phyloP scores from a whole-genome alignment of 2,888 invertebrate species.

The Chymomyza amoena region DNA sequence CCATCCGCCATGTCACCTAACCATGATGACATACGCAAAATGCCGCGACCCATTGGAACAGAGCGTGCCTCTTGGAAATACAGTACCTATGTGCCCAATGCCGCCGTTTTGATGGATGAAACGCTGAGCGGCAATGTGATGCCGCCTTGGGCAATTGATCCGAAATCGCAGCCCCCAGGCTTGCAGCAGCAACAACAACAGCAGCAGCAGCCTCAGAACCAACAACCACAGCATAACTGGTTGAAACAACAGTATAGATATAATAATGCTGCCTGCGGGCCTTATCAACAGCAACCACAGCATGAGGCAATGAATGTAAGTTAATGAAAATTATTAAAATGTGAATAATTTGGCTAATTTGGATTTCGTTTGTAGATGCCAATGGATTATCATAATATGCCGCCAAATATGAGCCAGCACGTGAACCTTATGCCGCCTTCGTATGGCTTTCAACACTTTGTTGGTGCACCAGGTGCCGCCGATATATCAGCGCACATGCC shows the following conservation, averaged over 20 bases:
- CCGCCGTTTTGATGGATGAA: constrained; percentile 55
- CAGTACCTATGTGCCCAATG: constrained; percentile 69
- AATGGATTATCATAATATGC: constrained; percentile 77
- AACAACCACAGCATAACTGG: constrained; percentile 67
- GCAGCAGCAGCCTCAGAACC: constrained; percentile 49
- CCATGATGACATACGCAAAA: constrained; percentile 78
- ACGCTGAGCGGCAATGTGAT: constrained; percentile 23
- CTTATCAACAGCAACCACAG: constrained; percentile 70
- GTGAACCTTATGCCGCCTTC: constrained; percentile 75
- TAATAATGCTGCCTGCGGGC: constrained; percentile 58
- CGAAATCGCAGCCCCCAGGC: constrained; percentile 56
- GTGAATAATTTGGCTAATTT: not conserved
- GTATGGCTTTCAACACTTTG: constrained; percentile 75
- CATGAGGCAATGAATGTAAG: constrained; percentile 72
- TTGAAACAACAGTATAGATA: constrained; percentile 75
- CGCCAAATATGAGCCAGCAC: constrained; percentile 71
- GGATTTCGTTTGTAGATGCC: constrained; percentile 59
- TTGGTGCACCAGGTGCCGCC: constrained; percentile 65
- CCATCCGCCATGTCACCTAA: constrained; percentile 79
- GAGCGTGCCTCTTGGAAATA: constrained; percentile 82
- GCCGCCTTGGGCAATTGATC: constrained; percentile 58
- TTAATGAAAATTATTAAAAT: not conserved
- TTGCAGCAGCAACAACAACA: constrained; percentile 43
- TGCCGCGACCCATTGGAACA: constrained; percentile 88
- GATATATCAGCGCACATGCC: constrained; percentile 73